phyloP scores from a whole-genome alignment of 2,888 invertebrate genomes.

The Cerastis leucographa region DNA sequence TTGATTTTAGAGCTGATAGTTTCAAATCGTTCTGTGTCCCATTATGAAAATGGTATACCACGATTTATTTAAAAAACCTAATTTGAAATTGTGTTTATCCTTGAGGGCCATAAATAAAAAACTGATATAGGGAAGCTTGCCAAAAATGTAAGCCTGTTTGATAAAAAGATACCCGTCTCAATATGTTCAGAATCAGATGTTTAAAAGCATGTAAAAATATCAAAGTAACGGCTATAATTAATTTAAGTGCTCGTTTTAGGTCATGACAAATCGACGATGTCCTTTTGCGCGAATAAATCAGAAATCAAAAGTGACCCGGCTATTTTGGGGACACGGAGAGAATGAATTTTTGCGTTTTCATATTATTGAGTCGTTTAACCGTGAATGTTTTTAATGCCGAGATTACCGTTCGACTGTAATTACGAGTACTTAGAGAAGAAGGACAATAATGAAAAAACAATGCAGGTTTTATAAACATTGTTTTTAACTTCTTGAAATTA shows the following conservation, averaged over 20 bases:
- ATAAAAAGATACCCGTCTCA: not conserved
- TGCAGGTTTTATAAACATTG: not conserved
- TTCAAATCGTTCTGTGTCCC: not conserved
- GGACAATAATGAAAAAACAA: not conserved
- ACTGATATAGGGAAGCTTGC: not conserved
- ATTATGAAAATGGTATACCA: not conserved
- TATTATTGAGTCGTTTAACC: not conserved
- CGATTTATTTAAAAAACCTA: not conserved
- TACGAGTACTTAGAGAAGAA: slow-evolving; percentile 11
- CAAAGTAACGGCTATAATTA: slow-evolving; percentile 27
- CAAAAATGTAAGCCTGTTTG: slow-evolving; percentile 1
- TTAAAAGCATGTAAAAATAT: slow-evolving; percentile 10
- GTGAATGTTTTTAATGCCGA: slow-evolving; percentile 4
- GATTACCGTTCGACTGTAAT: not conserved
- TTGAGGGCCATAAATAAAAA: not conserved
- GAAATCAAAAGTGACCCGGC: not conserved
- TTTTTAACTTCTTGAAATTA: not conserved
- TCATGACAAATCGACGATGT: slow-evolving; percentile 1
- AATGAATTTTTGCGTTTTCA: not conserved
- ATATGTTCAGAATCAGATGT: not conserved
- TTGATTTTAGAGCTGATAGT: not conserved
- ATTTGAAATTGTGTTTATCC: not conserved
- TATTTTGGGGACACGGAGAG: not conserved
- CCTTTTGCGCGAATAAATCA: not conserved
- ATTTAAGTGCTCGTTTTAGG: slow-evolving; percentile 16